Conservation (phyloP, 2,888 invertebrate genomes). For the Drosophila robusta region DNA sequence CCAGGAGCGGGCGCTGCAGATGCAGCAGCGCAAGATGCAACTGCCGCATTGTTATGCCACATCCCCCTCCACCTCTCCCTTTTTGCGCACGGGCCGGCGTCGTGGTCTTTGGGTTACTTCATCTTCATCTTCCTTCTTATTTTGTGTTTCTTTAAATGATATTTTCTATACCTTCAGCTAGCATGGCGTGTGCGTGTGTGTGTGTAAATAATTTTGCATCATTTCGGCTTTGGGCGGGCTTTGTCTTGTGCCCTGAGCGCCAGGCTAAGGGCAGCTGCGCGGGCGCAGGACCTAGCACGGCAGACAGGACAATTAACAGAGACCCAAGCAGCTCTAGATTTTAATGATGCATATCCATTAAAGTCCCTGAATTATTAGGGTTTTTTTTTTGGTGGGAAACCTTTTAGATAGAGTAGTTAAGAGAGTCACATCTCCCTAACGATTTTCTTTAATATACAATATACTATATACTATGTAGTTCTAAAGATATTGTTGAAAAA, state of each 20-base stretch:
- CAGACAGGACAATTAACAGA: slow-evolving; percentile 28
- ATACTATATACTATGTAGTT: too few species aligned
- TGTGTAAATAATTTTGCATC: slow-evolving; percentile 70
- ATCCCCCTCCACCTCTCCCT: slow-evolving; percentile 13
- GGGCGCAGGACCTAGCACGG: slow-evolving; percentile 43
- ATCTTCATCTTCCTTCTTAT: slow-evolving; percentile 20
- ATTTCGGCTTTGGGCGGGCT: slow-evolving; percentile 60
- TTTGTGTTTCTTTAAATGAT: slow-evolving; percentile 49
- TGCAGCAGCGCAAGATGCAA: slow-evolving; percentile 45
- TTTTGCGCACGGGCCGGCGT: slow-evolving; percentile 29
- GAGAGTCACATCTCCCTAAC: background rate
- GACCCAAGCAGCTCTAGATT: slow-evolving; percentile 3
- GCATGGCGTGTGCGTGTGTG: slow-evolving; percentile 35
- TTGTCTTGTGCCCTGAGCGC: slow-evolving; percentile 58
- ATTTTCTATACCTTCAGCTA: slow-evolving; percentile 36
- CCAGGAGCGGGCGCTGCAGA: slow-evolving; percentile 52
- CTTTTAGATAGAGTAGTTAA: background rate
- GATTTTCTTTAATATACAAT: too few species aligned
- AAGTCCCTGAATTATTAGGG: background rate
- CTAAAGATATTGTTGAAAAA: too few species aligned
- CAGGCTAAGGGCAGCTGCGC: slow-evolving; percentile 56
- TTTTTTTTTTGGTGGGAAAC: too few species aligned
- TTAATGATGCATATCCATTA: slow-evolving; percentile 18
- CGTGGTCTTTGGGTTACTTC: slow-evolving; percentile 19
- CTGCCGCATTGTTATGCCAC: slow-evolving; percentile 58